Evolutionary conservation across 2,888 invertebrate species (phyloP).

Genomic region (Thereva unica): DNA sequence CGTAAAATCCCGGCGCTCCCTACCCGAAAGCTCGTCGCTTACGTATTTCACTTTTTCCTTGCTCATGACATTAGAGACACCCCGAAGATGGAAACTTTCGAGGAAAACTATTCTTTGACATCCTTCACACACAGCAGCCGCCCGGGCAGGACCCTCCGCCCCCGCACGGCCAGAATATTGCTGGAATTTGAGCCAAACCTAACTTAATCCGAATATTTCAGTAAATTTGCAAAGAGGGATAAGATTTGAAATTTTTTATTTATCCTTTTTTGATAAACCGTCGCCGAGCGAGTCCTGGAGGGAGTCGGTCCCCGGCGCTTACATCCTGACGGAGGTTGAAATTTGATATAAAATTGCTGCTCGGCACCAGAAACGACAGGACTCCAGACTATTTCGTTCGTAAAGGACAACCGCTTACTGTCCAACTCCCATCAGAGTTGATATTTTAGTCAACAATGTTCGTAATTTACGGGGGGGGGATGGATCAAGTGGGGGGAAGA

Average conservation of each 20-base stretch:
- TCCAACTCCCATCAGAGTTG: too few species aligned
- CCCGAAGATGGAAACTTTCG: neutral
- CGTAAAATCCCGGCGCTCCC: constrained; percentile 29
- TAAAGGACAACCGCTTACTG: too few species aligned
- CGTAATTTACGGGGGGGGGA: too few species aligned
- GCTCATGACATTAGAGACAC: constrained; percentile 15
- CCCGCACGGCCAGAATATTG: constrained; percentile 24
- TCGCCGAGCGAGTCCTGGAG: constrained; percentile 9
- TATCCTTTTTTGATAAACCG: constrained; percentile 15
- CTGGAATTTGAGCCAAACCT: constrained; percentile 23
- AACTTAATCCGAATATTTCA: constrained; percentile 26
- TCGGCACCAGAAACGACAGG: neutral
- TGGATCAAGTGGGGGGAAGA: too few species aligned
- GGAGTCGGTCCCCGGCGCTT: neutral
- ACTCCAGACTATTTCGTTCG: too few species aligned
- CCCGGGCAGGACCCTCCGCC: neutral
- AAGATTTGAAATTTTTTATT: constrained; percentile 24
- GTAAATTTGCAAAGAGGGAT: constrained; percentile 26
- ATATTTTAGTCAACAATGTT: too few species aligned
- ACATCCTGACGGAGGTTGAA: constrained; percentile 3
- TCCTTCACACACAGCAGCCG: neutral
- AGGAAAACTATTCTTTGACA: neutral
- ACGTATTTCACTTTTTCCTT: neutral
- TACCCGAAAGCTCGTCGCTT: neutral
- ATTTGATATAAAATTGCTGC: constrained; percentile 21